phyloP scores from a whole-genome alignment of 2,113 vertebrate genomes.

The Sinocyclocheilus rhinocerous region DNA sequence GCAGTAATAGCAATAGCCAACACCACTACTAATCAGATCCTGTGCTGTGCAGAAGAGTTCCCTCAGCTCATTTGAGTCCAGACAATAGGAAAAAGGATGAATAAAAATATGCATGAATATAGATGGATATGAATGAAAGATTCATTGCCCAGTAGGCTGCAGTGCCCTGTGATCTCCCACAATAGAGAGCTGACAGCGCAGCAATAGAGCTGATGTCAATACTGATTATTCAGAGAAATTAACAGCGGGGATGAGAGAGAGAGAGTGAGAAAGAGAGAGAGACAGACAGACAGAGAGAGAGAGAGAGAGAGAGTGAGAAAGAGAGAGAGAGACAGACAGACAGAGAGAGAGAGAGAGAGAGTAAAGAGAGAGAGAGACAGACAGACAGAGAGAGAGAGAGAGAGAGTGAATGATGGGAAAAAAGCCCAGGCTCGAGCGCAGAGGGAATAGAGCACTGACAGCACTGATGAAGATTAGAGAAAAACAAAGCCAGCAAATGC shows the following conservation, averaged over 20 bases:
- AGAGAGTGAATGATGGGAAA: neutral
- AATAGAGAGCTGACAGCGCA: constrained; percentile 30
- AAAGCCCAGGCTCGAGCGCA: neutral
- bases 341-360: neutral
- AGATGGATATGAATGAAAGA: constrained; percentile 23
- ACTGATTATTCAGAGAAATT: constrained; percentile 18
- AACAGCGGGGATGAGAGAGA: neutral
- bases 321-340: neutral
- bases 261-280: neutral
- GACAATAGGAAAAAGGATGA: neutral
- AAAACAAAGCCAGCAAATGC: neutral
- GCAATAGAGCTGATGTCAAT: constrained; percentile 31
- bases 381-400: constrained; percentile 31
- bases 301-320: constrained; percentile 17
- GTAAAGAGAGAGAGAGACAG: neutral
- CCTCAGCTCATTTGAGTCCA: constrained; percentile 25
- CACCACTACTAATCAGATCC: neutral
- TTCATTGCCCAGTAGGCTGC: constrained; percentile 15
- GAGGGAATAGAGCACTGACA: neutral
- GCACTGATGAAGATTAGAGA: neutral
- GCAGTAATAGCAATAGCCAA: neutral
- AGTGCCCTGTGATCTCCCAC: constrained; percentile 14
- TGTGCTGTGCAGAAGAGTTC: neutral
- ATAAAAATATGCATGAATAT: constrained; percentile 11
- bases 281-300: constrained; percentile 22